phyloP scores from a whole-genome alignment of 1,140 invertebrate species.

The Drosophila arizonae region DNA sequence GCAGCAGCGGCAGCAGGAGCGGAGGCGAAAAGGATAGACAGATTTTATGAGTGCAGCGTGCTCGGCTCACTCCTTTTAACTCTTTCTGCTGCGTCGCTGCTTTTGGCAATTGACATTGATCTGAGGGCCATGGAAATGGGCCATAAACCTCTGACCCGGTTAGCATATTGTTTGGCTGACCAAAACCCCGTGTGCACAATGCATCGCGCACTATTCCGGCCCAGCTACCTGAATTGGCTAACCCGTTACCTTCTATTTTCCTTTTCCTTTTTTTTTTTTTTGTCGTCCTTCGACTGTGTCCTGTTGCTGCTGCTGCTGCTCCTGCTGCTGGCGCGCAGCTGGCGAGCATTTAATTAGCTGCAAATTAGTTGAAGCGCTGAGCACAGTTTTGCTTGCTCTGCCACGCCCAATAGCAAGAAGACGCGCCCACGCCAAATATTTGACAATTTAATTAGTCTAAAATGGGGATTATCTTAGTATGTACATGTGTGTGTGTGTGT shows the following conservation, averaged over 20 bases:
- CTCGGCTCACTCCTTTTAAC: constrained; percentile 59
- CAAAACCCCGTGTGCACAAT: constrained; percentile 28
- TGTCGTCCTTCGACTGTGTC: neutral
- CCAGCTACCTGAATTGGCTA: constrained; percentile 16
- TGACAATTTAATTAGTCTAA: constrained; percentile 81
- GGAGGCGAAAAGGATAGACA: constrained; percentile 10
- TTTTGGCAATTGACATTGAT: constrained; percentile 30
- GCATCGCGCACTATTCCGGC: no score
- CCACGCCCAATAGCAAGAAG: constrained; percentile 28
- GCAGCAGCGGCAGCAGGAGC: constrained; percentile 16
- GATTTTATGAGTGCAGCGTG: constrained; percentile 49
- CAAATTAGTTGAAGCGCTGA: constrained; percentile 33
- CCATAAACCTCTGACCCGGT: constrained; percentile 50
- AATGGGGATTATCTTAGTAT: constrained; percentile 68
- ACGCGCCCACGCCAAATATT: constrained; percentile 66
- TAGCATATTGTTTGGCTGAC: constrained; percentile 44
- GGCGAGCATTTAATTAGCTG: constrained; percentile 46
- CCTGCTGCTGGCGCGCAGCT: constrained; percentile 1
- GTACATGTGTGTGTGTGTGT: constrained; percentile 11
- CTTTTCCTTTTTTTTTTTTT: no score
- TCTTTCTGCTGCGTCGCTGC: constrained; percentile 13
- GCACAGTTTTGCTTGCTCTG: constrained; percentile 18
- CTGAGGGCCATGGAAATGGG: constrained; percentile 3
- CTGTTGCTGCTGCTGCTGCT: neutral
- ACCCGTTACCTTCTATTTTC: neutral